Base-by-base conservation (phyloP, 2,888 invertebrate genomes). In the Rhogogaster chlorosoma region DNA sequence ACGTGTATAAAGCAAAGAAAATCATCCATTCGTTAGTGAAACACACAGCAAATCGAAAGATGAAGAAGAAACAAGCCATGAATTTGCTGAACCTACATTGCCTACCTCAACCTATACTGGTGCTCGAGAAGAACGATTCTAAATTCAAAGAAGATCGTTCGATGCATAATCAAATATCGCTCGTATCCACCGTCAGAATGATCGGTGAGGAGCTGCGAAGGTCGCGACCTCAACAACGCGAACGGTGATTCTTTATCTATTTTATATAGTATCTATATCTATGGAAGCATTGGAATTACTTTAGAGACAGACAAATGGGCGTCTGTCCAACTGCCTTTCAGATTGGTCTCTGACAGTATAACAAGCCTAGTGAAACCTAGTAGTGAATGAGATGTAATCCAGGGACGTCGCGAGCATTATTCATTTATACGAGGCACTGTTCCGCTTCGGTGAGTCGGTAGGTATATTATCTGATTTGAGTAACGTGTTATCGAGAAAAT, bases 341-440 rank as follows among this genome's bases (percentile, higher is more conserved):
- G 22, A 80, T 61, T 57, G 61, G 80, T 32, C 80, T 38, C 38
- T 22, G 61, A 61, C 57, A 38, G 22, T 32, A 80, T 80, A 80
- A 77, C 42, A 73, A 77, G 38, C 53, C 53, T n/a, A 22, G 77
- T 77, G 53, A 77, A 77, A 77, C 77, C 77, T 77, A 77, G 32
- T 3, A 18, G 61, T 61, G 80, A 80, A 80, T 61, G 80, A 80
- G 61, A 80, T 38, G 80, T 80, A 80, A 80, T 61, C 57, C 80
- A 61, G 38, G 57, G 80, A 80, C 80, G 61, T 36, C 22, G 80
- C 38, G 57, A 49, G 38, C 57, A 80, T 80, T 80, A 80, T 80
- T 61, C 80, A 80, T 57, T 80, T 80, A 32, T 53, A 77, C 71
- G 26, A 42, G 42, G 12, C 22, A 42, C 71, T 42, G 9, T 26